Conservation (phyloP, 2,888 invertebrate species). For the Halocaridina rubra region DNA sequence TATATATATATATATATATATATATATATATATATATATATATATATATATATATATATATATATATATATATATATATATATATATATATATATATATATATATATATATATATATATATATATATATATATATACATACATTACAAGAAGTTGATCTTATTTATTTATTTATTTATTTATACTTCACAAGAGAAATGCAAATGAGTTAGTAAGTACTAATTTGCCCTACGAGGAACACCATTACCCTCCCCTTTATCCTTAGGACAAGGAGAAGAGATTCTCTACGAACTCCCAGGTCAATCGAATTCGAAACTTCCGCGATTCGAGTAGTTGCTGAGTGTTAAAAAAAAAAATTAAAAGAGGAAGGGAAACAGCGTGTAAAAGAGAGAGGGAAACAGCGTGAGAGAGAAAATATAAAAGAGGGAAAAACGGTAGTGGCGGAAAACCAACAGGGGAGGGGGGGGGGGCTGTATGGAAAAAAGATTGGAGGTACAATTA, state of each 20-base stretch:
- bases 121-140: neutral
- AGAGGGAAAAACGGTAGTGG: neutral
- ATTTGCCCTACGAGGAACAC: too few relatives aligned
- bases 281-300: too few relatives aligned
- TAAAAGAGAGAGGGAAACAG: neutral
- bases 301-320: too few relatives aligned
- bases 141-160: too few relatives aligned
- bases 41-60: too few relatives aligned
- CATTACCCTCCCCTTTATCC: too few relatives aligned
- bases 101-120: neutral
- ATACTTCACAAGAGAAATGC: too few relatives aligned
- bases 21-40: neutral
- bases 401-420: neutral
- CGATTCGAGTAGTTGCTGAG: neutral
- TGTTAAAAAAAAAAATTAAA: neutral
- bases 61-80: constrained; percentile 12
- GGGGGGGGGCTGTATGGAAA: neutral
- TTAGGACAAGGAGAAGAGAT: too few relatives aligned
- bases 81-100: neutral
- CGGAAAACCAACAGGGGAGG: neutral
- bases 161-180: too few relatives aligned
- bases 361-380: neutral
- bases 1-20: neutral
- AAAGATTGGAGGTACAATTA: too few relatives aligned
- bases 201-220: too few relatives aligned